Evolutionary conservation across 2,113 vertebrate species (phyloP), one percentile per base, ranked within the genome.

Genomic region (Epinephelus moara): DNA sequence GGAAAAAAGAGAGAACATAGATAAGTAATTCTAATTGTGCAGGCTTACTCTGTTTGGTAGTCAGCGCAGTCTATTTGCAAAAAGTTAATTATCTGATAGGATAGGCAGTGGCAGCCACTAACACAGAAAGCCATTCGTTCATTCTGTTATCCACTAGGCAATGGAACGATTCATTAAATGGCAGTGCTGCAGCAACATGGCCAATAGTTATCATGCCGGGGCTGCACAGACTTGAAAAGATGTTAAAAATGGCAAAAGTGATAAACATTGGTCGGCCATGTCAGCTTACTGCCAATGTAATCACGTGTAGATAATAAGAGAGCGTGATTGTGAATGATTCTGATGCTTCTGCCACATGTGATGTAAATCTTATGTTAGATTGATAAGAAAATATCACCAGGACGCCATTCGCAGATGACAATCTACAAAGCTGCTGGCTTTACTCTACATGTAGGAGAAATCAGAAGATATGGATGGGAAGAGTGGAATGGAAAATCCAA

Each of bases 81-180:
- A 94, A 96, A 96, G 91, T 95, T 96, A 97, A 97, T 97, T 97
- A 96, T 95, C 95, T 96, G 94, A 95, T 96, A 97, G 95, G 94
- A 96, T 95, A 96, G 83, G 94, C 79, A 60, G 80, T 91, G 89
- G 92, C 93, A 94, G 95, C 93, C 92, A 92, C 88, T 92, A 94
- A 95, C 93, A 95, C 89, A 91, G 92, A 95, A 94, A 95, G 82
- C 83, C 86, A 92, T 89, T 94, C 82, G 70, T 94, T 90, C 93
- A 85, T 94, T 96, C 95, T 94, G 95, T 96, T 95, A 96, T 95
- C 95, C 91, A 93, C 87, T 23, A 85, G 76, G 90, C 92, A 93
- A 93, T 90, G 90, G 95, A 95, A 88, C 73, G 82, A 94, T 94
- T 85, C 89, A 93, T 95, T 95, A 95, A 94, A 96, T 92, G 94